phyloP scores from a whole-genome alignment of 2,888 invertebrate species.

The Mythimna loreyi region DNA sequence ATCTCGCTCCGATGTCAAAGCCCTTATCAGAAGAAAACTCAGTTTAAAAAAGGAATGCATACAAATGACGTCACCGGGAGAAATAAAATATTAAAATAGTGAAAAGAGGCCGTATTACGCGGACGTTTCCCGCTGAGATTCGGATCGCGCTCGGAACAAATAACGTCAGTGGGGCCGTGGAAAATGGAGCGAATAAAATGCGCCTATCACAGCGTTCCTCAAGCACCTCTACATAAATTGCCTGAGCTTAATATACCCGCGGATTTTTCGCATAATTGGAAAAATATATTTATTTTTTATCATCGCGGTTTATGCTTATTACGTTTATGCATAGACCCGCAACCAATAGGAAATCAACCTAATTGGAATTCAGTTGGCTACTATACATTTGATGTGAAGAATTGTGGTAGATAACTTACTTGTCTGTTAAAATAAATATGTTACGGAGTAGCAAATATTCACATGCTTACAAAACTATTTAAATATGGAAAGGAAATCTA shows the following conservation, averaged over 20 bases:
- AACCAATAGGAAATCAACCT: no score
- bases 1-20: slow-evolving; percentile 5
- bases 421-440: no score
- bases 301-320: slow-evolving; percentile 6
- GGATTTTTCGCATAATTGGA: slow-evolving; percentile 40
- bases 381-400: background rate
- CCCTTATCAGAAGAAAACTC: slow-evolving; percentile 20
- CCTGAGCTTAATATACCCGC: slow-evolving; percentile 55
- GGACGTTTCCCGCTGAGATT: slow-evolving; percentile 62
- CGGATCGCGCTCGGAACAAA: slow-evolving; percentile 61
- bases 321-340: background rate
- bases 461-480: background rate
- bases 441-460: background rate
- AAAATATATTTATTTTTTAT: slow-evolving; percentile 7
- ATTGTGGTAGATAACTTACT: no score
- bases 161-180: slow-evolving; percentile 61
- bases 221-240: slow-evolving; percentile 62
- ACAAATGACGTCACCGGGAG: slow-evolving; percentile 56
- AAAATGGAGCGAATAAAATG: slow-evolving; percentile 65
- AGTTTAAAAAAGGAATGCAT: slow-evolving; percentile 42
- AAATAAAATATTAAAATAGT: slow-evolving; percentile 64
- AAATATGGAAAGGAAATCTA: background rate
- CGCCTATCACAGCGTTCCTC: slow-evolving; percentile 62
- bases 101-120: slow-evolving; percentile 60
- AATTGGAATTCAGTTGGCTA: background rate